A percentile compares a stretch with the other conserved stretches of the same genome.
Evolutionary conservation across 2,888 invertebrate species (phyloP).

Genomic region (Polydesmus complanatus): DNA sequence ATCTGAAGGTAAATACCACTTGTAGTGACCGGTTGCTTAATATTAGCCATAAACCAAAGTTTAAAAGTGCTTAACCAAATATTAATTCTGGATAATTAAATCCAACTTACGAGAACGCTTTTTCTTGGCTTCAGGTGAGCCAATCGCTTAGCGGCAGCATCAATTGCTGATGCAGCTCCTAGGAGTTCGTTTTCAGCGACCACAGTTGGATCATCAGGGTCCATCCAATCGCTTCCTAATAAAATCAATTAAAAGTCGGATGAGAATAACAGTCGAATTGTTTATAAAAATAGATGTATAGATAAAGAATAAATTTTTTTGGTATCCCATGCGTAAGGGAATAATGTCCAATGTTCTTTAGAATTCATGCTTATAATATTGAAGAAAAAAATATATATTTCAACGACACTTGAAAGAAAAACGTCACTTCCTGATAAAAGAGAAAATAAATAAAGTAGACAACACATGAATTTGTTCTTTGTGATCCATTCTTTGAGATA

Average conservation of each 20-base stretch:
- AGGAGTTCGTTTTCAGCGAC: conserved; percentile 95
- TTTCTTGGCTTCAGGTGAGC: conserved; percentile 77
- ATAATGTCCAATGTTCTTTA: too few species aligned
- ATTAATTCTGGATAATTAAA: too few species aligned
- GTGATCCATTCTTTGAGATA: too few species aligned
- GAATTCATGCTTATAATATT: too few species aligned
- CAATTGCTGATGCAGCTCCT: conserved; percentile 94
- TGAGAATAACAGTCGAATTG: not conserved
- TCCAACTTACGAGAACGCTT: conserved; percentile 45
- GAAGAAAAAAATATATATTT: not conserved
- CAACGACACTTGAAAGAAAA: not conserved
- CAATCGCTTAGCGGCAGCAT: conserved; percentile 91
- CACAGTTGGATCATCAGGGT: conserved; percentile 91
- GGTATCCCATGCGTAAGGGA: too few species aligned
- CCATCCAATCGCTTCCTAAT: conserved; percentile 77
- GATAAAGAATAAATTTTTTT: too few species aligned
- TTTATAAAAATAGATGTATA: too few species aligned
- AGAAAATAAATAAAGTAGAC: too few species aligned
- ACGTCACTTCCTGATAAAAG: not conserved
- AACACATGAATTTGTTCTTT: too few species aligned
- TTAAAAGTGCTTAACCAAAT: too few species aligned
- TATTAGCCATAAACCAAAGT: not conserved
- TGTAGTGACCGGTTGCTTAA: conserved; percentile 1
- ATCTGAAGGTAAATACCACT: conserved; percentile 62
- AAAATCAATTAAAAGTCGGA: conserved; percentile 1